Evolutionary conservation across 2,113 vertebrate species (phyloP), one percentile per base, ranked within the genome.

Genomic region (Phainopepla nitens): DNA sequence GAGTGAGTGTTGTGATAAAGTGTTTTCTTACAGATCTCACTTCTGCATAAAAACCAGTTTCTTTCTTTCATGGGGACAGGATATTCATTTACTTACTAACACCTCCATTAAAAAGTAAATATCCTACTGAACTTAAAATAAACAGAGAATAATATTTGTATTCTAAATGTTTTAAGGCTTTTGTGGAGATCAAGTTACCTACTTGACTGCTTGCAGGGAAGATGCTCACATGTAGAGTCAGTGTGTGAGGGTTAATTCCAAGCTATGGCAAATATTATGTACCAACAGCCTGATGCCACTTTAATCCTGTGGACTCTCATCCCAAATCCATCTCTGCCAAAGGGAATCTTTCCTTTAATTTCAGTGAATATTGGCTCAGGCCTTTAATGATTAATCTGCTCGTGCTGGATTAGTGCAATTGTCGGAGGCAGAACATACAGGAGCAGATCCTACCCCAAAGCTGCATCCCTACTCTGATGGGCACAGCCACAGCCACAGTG

Each of bases 281-380:
- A 60, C 50, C n/a, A 81, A 53, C 23, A 70, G 47, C 7, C 60
- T 65, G 36, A 65, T 53, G 36, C 9, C 60, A 17, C 60, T 60
- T 33, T 45, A 89, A 92, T 50, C 69, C 80, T 73, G 13, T 0
- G 1, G 68, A 17, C 33, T 47, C 47, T 62, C 47, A 89, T 31
- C 60, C 58, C 51, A 89, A 83, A 95, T 35, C 65, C 82, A 80
- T 13, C 58, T 50, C 42, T 19, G 33, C 42, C 88, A 89, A 89
- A 66, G 50, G 71, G 56, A 93, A 58, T 41, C 39, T 58, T 31
- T 39, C 84, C 60, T 73, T 94, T 82, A 33, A 87, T 86, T 92
- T 73, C 68, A 47, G 10, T n/a, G 36, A 58, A 36, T 72, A 66
- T 41, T 83, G 90, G 80, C 51, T 94, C 71, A 54, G 88, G 82